Conservation (phyloP, 2,888 invertebrate genomes). For the Chrysotoxum bicinctum region DNA sequence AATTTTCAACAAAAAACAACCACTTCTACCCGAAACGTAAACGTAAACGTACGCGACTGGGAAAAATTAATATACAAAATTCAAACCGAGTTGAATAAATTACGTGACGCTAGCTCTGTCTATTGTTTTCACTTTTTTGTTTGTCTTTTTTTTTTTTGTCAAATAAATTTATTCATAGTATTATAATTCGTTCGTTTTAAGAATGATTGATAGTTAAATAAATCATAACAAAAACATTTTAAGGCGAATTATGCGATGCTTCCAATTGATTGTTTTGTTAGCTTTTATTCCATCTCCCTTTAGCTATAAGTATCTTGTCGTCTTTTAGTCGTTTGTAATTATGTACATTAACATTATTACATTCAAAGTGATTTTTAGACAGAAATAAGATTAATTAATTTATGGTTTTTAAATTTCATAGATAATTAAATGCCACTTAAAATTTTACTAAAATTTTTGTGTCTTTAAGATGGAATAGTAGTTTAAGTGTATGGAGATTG, state of each 20-base stretch:
- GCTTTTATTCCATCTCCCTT: not conserved
- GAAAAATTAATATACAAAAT: not conserved
- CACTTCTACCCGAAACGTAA: too few species aligned
- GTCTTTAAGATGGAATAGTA: not conserved
- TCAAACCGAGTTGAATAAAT: not conserved
- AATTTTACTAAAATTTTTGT: not conserved
- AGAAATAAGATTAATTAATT: not conserved
- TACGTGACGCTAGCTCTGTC: not conserved
- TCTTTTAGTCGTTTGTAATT: not conserved
- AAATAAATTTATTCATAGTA: slow-evolving; percentile 2
- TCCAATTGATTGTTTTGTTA: not conserved
- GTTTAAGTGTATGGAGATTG: not conserved
- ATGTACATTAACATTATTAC: not conserved
- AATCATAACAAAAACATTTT: not conserved
- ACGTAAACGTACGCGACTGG: not conserved
- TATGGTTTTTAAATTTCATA: not conserved
- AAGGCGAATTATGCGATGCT: not conserved
- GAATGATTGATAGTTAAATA: slow-evolving; percentile 8
- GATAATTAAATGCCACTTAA: not conserved
- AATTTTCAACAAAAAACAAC: too few species aligned
- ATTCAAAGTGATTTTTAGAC: not conserved
- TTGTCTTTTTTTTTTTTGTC: not conserved
- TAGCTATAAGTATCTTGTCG: not conserved
- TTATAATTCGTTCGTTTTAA: not conserved
- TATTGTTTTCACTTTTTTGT: not conserved